Conservation (phyloP, 2,888 invertebrate genomes). For the Glyphotaelius pellucidus region DNA sequence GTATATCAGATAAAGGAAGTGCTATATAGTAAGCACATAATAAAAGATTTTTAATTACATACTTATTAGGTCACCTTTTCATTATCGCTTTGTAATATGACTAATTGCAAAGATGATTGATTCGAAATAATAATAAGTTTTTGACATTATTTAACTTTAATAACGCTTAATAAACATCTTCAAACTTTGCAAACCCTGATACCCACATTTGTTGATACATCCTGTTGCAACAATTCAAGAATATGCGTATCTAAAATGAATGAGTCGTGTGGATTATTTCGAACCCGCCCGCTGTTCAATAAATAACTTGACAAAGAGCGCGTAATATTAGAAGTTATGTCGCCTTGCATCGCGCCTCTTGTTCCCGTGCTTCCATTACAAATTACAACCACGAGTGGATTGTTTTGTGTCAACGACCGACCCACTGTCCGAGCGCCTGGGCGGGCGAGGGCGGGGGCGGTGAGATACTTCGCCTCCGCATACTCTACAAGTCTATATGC, state of each 20-base stretch:
- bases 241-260: not conserved
- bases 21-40: no score
- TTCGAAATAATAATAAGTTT: no score
- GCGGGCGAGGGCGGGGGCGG: constrained; percentile 27
- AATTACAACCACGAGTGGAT: not conserved
- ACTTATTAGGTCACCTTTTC: no score
- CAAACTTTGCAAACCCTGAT: no score
- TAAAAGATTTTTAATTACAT: no score
- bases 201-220: not conserved
- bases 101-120: no score
- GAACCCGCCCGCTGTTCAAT: not conserved
- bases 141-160: no score
- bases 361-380: not conserved
- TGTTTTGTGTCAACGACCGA: constrained; percentile 35
- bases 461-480: not conserved
- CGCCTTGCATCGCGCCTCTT: not conserved
- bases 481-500: not conserved
- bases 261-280: not conserved
- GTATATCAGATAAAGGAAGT: no score
- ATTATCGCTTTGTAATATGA: no score
- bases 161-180: no score
- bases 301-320: not conserved
- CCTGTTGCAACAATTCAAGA: not conserved
- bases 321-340: not conserved
- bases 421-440: constrained; percentile 21